Evolutionary conservation across 2,113 vertebrate genomes (phyloP).

Genomic region (Cisticola juncidis): DNA sequence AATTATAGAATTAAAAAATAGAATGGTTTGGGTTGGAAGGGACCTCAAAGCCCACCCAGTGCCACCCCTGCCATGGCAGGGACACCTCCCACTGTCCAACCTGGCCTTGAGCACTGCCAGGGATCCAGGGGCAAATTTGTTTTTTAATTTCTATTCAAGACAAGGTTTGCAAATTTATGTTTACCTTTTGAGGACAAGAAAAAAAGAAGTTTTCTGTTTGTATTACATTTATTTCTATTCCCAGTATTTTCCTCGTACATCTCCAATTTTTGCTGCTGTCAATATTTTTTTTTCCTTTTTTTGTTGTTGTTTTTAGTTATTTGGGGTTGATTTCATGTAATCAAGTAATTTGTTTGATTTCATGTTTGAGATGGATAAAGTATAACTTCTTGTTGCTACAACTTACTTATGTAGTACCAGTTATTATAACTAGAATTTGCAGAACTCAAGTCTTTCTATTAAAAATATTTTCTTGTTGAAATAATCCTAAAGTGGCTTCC

Average conservation of each 20-base stretch:
- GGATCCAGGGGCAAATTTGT: background rate
- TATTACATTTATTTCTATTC: background rate
- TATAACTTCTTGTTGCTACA: background rate
- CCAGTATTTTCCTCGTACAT: background rate
- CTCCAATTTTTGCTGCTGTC: background rate
- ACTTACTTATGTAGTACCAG: background rate
- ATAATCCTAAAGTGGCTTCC: background rate
- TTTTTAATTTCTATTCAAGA: background rate
- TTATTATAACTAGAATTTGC: background rate
- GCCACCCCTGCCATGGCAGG: background rate
- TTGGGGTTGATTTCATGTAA: background rate
- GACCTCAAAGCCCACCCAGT: background rate
- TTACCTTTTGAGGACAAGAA: background rate
- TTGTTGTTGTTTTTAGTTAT: background rate
- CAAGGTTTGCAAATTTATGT: background rate
- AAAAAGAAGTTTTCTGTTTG: background rate
- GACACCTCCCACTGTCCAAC: background rate
- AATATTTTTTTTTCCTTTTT: background rate
- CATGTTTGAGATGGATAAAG: background rate
- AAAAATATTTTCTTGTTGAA: background rate
- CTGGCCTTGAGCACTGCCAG: background rate
- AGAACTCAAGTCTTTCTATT: accelerated
- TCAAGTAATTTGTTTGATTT: background rate
- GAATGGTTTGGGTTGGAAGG: too few relatives aligned
- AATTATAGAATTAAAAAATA: background rate